A percentile compares a stretch with the other conserved stretches of the same genome.
phyloP scores from a whole-genome alignment of 2,888 invertebrate species.

The Nomada fucata region DNA sequence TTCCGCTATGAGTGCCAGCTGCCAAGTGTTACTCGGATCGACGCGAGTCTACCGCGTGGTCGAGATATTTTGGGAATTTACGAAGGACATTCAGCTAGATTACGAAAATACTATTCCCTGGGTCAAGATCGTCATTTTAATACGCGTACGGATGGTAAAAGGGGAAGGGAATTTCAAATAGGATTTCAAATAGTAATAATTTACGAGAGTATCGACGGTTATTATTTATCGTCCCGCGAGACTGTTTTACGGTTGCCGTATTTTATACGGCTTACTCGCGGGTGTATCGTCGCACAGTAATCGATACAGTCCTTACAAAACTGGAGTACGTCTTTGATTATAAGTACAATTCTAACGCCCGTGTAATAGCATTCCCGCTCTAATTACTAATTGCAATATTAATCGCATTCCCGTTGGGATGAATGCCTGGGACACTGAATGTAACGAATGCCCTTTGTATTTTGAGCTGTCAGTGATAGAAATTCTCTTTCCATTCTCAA shows the following conservation, averaged over 20 bases:
- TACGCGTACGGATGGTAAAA: constrained; percentile 17
- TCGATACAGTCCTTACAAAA: not conserved
- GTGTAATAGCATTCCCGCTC: not conserved
- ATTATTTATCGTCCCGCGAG: too few relatives aligned
- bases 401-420: constrained; percentile 19
- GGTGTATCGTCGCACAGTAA: constrained; percentile 1
- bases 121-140: constrained; percentile 56
- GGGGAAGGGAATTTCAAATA: too few relatives aligned
- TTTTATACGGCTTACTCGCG: not conserved
- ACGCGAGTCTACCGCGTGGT: constrained; percentile 29
- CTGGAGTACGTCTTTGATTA: constrained; percentile 2
- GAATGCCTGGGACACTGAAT: not conserved
- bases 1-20: constrained; percentile 28
- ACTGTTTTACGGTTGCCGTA: not conserved
- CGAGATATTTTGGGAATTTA: constrained; percentile 56
- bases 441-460: not conserved
- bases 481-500: not conserved
- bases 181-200: too few relatives aligned
- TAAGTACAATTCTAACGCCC: not conserved
- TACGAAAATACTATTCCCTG: constrained; percentile 55
- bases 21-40: constrained; percentile 55
- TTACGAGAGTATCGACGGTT: too few relatives aligned
- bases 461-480: not conserved
- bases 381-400: constrained; percentile 26
- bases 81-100: constrained; percentile 62